Percentiles rank a stretch among this genome's conserved stretches.
Conservation (phyloP, 2,888 invertebrate genomes). For the Epiblema foenella region DNA sequence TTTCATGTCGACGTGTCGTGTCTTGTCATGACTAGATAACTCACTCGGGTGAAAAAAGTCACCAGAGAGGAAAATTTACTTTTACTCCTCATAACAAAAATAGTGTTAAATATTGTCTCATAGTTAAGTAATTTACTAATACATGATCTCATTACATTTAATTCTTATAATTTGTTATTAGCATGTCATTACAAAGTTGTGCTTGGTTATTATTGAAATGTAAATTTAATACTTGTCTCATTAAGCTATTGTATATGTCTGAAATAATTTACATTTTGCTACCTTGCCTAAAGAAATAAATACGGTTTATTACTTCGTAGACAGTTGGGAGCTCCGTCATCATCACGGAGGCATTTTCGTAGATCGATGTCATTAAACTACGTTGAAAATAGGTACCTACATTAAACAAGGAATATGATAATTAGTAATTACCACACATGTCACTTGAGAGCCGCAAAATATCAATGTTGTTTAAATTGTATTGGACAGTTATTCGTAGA, state of each 20-base stretch:
- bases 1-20: constrained; percentile 18
- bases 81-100: constrained; percentile 32
- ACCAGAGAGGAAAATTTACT: constrained; percentile 22
- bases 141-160: too few relatives aligned
- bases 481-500: too few relatives aligned
- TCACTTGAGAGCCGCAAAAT: background rate
- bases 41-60: constrained; percentile 15
- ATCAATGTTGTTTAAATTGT: too few relatives aligned
- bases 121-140: too few relatives aligned
- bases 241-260: too few relatives aligned
- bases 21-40: constrained; percentile 3
- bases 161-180: too few relatives aligned
- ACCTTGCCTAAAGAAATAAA: too few relatives aligned
- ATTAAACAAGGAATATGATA: background rate
- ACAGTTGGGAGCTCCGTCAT: constrained; percentile 9
- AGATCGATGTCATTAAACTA: constrained; percentile 9
- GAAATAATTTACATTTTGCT: too few relatives aligned
- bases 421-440: background rate
- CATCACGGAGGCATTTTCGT: constrained; percentile 17
- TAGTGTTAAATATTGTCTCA: too few relatives aligned
- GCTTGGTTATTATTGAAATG: too few relatives aligned
- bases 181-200: too few relatives aligned
- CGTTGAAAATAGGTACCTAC: background rate
- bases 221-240: too few relatives aligned
- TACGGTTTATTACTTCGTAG: constrained; percentile 27